Base-by-base conservation (phyloP, 2,888 invertebrate genomes). In the Abrostola tripartita region DNA sequence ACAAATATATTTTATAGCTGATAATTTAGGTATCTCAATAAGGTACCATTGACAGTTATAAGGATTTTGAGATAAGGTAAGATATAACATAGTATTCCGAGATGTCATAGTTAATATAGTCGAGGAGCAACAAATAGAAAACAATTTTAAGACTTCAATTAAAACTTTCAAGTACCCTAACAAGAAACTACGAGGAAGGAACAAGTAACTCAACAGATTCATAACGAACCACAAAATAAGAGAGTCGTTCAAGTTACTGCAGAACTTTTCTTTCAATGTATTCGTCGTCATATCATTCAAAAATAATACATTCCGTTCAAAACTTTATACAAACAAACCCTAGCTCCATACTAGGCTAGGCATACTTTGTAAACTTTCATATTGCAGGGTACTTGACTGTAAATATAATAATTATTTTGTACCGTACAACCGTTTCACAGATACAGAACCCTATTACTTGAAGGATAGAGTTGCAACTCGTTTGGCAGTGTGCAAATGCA, bases 351-450 rank as follows among this genome's bases (percentile, higher is more conserved):
- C 52, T 47, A 65, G 52, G 24, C 51, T 61, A 59, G 12, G 24
- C 61, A 65, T 47, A 47, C 12, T 24, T 14, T 37, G 57, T 62
- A 61, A 62, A 79, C 52, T 65, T 71, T 65, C 51, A 71, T 70
- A 66, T 73, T 62, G 68, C 49, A 67, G 67, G 36, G 52, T 64
- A 74, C 80, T 79, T 79, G 71, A 59, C 65, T 71, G 65, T 55
- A 58, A 77, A 79, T 66, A 66, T 66, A 55, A 77, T 78, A 65
- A 78, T 78, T 79, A 74, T 78, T 71, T 66, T 64, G 61, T 38
- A 47, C 40, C 52, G 24, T 11, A 14, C 24, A 52, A 5, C 38
- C 56, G n/a, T 11, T 1, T n/a, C 7, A n/a, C 0, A 6, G 36
- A 52, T 24, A 0, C 6, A 57, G 50, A 11, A 52, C 10, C 11